Percentiles rank a stretch among this genome's conserved stretches.
Conservation (phyloP, 2,797 vertebrate species). For the Distichodus sexfasciatus region DNA sequence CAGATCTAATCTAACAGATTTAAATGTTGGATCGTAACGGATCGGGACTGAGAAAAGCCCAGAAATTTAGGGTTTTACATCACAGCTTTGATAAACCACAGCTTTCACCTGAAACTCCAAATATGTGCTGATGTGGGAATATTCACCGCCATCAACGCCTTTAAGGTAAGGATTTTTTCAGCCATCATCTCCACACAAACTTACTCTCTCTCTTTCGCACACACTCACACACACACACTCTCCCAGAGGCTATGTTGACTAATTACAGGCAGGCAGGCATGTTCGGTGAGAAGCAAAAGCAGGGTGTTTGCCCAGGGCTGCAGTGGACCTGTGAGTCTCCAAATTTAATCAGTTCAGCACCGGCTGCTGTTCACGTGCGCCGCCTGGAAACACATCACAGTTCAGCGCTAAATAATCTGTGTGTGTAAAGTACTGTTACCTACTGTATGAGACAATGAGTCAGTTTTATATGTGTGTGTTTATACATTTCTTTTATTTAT, state of each 20-base stretch:
- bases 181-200: background rate
- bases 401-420: constrained; percentile 45
- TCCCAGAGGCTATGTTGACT: constrained; percentile 50
- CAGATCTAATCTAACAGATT: no score
- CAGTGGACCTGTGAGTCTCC: constrained; percentile 55
- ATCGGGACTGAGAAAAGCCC: no score
- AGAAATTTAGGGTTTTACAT: no score
- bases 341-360: constrained; percentile 60
- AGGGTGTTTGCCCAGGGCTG: constrained; percentile 50
- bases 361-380: constrained; percentile 59
- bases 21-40: no score
- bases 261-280: constrained; percentile 59
- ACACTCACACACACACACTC: background rate
- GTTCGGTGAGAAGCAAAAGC: constrained; percentile 34
- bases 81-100: background rate
- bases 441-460: no score
- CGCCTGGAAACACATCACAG: constrained; percentile 52
- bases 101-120: background rate
- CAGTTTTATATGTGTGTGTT: no score
- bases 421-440: no score
- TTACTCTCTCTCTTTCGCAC: constrained; percentile 6
- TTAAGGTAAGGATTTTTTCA: constrained; percentile 2
- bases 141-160: constrained; percentile 15
- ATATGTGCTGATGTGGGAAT: constrained; percentile 16
- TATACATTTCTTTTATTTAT: no score